Evolutionary conservation across 2,888 invertebrate genomes (phyloP).

Genomic region (Drosophila nigritarsus): DNA sequence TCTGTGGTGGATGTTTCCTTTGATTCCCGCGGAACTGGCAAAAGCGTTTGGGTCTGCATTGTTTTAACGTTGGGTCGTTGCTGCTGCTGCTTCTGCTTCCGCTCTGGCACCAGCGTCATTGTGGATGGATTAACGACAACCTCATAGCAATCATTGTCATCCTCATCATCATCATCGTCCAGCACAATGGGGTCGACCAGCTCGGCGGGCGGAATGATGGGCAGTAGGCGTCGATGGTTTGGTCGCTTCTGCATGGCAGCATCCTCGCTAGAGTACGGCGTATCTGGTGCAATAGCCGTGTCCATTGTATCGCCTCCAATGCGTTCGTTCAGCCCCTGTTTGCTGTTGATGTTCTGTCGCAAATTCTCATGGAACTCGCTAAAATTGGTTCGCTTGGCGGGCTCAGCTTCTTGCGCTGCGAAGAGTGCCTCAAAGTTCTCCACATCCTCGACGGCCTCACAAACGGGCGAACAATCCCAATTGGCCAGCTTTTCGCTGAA

Average conservation of each 20-base stretch:
- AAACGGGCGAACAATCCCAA: constrained; percentile 77
- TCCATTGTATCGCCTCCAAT: not conserved
- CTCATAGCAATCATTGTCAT: constrained; percentile 64
- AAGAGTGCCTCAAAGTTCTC: constrained; percentile 79
- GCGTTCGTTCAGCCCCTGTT: not conserved
- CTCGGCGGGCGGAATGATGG: constrained; percentile 38
- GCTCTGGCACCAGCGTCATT: constrained; percentile 48
- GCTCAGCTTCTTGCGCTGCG: constrained; percentile 64
- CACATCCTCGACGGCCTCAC: constrained; percentile 83
- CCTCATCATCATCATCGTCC: constrained; percentile 55
- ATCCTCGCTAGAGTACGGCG: constrained; percentile 42
- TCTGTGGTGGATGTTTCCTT: constrained; percentile 67
- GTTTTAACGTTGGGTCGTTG: constrained; percentile 9
- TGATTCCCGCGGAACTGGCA: constrained; percentile 8
- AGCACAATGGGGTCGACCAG: constrained; percentile 58
- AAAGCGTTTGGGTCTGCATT: constrained; percentile 43
- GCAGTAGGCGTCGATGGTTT: constrained; percentile 52
- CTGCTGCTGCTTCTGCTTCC: constrained; percentile 7
- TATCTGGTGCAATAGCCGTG: constrained; percentile 25
- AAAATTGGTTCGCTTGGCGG: constrained; percentile 45
- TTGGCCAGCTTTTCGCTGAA: constrained; percentile 76
- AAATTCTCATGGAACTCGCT: constrained; percentile 52
- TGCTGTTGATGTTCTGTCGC: constrained; percentile 16
- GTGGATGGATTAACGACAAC: constrained; percentile 51
- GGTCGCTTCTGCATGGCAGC: constrained; percentile 24